phyloP scores from a whole-genome alignment of 2,888 invertebrate genomes.

The Leptopterna dolabrata region DNA sequence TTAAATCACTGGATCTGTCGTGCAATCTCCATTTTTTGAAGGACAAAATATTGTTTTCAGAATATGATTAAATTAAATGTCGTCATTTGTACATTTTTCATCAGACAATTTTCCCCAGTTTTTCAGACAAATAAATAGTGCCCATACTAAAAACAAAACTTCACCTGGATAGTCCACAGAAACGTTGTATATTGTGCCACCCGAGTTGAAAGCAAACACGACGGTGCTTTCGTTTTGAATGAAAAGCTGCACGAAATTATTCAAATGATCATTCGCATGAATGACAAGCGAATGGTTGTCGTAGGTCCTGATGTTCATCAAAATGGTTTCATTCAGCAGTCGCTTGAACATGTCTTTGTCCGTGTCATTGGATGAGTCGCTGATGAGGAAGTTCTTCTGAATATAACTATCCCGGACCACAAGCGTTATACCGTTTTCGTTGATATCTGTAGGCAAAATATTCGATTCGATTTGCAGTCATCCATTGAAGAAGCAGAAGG shows the following conservation, averaged over 20 bases:
- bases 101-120: too few relatives aligned
- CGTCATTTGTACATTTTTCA: too few relatives aligned
- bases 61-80: too few relatives aligned
- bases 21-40: too few relatives aligned
- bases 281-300: slow-evolving; percentile 83
- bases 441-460: slow-evolving; percentile 77
- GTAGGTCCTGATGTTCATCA: slow-evolving; percentile 91
- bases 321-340: slow-evolving; percentile 82
- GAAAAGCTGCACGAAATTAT: slow-evolving; percentile 92
- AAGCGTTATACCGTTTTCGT: slow-evolving; percentile 89
- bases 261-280: slow-evolving; percentile 92
- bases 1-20: too few relatives aligned
- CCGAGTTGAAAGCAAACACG: slow-evolving; percentile 86
- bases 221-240: slow-evolving; percentile 83
- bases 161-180: slow-evolving; percentile 77
- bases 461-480: too few relatives aligned
- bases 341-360: slow-evolving; percentile 75
- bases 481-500: slow-evolving; percentile 61
- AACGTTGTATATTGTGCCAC: slow-evolving; percentile 82
- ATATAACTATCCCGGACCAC: slow-evolving; percentile 83
- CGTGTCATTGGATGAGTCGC: slow-evolving; percentile 71
- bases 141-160: neutral
- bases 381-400: slow-evolving; percentile 77
- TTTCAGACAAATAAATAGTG: too few relatives aligned
- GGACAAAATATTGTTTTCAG: too few relatives aligned